Evolutionary conservation across 1,140 invertebrate species (phyloP).

Genomic region (Drosophila pachea): DNA sequence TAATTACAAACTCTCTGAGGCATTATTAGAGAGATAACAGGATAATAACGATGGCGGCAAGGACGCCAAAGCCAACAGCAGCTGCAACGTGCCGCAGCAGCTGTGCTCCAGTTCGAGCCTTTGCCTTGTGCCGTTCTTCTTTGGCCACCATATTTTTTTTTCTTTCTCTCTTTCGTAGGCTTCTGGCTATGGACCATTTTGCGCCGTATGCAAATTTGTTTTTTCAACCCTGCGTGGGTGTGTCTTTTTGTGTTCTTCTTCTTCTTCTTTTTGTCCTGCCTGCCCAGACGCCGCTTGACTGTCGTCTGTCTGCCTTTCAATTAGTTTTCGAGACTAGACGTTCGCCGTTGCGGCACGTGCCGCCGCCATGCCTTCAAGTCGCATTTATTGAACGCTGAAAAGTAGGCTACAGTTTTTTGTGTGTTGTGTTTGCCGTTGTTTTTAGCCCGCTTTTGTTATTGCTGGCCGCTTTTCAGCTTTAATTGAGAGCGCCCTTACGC

Average conservation of each 20-base stretch:
- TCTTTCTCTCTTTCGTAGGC: constrained; percentile 51
- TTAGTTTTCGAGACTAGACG: constrained; percentile 67
- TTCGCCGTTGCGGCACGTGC: constrained; percentile 46
- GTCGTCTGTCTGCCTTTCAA: constrained; percentile 66
- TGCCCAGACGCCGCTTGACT: constrained; percentile 30
- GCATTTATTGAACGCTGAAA: constrained; percentile 36
- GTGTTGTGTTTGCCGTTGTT: neutral
- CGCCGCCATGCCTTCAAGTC: constrained; percentile 25
- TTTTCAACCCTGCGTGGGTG: constrained; percentile 27
- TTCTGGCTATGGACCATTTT: constrained; percentile 35
- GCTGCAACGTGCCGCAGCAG: constrained; percentile 31
- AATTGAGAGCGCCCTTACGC: constrained; percentile 52
- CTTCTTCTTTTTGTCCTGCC: constrained; percentile 22
- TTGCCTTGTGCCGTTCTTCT: constrained; percentile 32
- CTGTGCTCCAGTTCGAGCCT: constrained; percentile 62
- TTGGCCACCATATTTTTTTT: neutral
- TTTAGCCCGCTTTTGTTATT: neutral
- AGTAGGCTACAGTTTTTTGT: constrained; percentile 28
- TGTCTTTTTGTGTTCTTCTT: neutral
- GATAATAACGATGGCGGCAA: constrained; percentile 76
- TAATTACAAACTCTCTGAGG: constrained; percentile 77
- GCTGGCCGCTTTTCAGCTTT: constrained; percentile 32
- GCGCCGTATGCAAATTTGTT: constrained; percentile 64
- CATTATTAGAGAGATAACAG: constrained; percentile 77
- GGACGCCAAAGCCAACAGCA: constrained; percentile 46